Percentiles rank a stretch among this genome's conserved stretches.
phyloP scores from a whole-genome alignment of 2,797 vertebrate species.

The Eleutherodactylus coqui region DNA sequence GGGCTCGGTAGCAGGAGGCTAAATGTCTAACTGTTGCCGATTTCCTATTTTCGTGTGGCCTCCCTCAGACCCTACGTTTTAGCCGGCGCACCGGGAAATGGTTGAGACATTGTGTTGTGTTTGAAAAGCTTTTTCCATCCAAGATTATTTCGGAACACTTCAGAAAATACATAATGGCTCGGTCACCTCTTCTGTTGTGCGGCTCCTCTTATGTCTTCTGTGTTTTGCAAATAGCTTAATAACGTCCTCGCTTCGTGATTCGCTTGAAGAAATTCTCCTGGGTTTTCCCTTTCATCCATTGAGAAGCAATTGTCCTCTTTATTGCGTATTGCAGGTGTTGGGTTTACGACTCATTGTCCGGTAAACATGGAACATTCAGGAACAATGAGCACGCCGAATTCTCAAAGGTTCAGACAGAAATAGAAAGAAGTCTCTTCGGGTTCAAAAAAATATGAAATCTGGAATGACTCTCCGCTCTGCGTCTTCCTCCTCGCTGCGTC shows the following conservation, averaged over 20 bases:
- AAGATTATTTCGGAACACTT: background rate
- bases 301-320: background rate
- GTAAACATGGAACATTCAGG: conserved; percentile 13
- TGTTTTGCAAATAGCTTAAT: conserved; percentile 27
- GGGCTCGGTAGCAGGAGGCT: conserved; percentile 58
- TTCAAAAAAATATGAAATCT: conserved; percentile 34
- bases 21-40: conserved; percentile 29
- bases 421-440: conserved; percentile 31
- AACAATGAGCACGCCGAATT: background rate
- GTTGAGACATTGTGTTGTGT: background rate
- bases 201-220: background rate
- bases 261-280: background rate
- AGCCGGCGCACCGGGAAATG: background rate
- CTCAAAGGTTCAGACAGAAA: conserved; percentile 4
- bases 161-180: conserved; percentile 16
- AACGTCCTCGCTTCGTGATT: background rate
- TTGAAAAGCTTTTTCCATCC: conserved; percentile 38
- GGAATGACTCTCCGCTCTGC: background rate
- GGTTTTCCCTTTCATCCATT: background rate
- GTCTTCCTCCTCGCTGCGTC: background rate
- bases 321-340: conserved; percentile 12
- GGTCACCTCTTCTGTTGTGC: background rate
- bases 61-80: background rate
- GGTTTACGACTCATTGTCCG: background rate
- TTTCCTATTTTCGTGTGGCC: conserved; percentile 5